Evolutionary conservation across 1,140 invertebrate genomes (phyloP), one percentile per base, ranked within the genome.

Genomic region (Drosophila arizonae): DNA sequence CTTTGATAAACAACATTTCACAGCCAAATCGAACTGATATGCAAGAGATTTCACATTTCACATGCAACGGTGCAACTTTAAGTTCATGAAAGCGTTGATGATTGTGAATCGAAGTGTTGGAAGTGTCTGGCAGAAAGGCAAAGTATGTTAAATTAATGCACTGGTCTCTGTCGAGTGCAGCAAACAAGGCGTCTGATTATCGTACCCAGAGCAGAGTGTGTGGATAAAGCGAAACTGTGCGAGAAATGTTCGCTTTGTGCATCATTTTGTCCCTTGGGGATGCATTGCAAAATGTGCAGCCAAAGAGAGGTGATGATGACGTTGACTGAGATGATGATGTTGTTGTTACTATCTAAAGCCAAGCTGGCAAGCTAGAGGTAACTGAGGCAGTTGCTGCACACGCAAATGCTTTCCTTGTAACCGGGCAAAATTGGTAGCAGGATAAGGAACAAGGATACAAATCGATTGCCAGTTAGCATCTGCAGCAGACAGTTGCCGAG

Each of bases 161-260:
- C 71, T 52, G 45, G 43, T 43, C 57, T 28, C 57, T 72, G 70
- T 41, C 70, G 28, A 62, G 58, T 39, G 56, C 50, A 79, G 68
- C 73, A 77, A 81, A 73, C 62, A 77, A 65, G 72, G 10, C 55
- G 45, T 63, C 60, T 52, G 63, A 64, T 74, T 74, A 60, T 77
- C 54, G 17, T 74, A 65, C 60, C 55, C 63, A 67, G 57, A 68
- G 54, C 30, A 17, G 28, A 66, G 72, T 28, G 41, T 45, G 55
- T 26, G 58, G 28, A 72, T 67, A 58, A 63, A 62, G 60, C 62
- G 43, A 81, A 87, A 81, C 69, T 87, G 76, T 86, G 82, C 79
- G 79, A 76, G 72, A 86, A 86, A 86, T 63, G 61, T 28, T 79
- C 69, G 76, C 82, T 86, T 87, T 86, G 82, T 87, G 69, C 69